Evolutionary conservation across 1,140 invertebrate species (phyloP).

Genomic region (Apis cerana): DNA sequence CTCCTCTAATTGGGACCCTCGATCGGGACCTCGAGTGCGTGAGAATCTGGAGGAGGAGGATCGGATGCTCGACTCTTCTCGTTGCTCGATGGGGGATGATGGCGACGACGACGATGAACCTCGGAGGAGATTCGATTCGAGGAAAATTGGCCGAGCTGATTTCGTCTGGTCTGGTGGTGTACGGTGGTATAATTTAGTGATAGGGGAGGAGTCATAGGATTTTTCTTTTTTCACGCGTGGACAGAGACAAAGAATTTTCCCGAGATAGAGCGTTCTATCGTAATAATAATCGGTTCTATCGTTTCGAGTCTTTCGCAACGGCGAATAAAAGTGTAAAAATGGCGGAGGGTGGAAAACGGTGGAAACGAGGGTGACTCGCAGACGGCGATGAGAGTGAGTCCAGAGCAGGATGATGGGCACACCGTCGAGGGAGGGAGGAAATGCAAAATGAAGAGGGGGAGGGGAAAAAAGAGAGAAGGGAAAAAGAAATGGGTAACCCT

Average conservation of each 20-base stretch:
- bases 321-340: neutral
- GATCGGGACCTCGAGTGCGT: conserved; percentile 26
- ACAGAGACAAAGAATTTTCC: too few species aligned
- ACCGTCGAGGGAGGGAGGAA: conserved; percentile 14
- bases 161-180: neutral
- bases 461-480: neutral
- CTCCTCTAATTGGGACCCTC: conserved; percentile 25
- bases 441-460: conserved; percentile 48
- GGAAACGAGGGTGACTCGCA: neutral
- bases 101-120: too few species aligned
- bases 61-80: neutral
- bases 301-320: too few species aligned
- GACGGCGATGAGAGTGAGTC: conserved; percentile 34
- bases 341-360: neutral
- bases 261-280: too few species aligned
- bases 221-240: neutral
- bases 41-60: conserved; percentile 10
- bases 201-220: neutral
- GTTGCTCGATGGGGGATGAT: neutral
- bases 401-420: conserved; percentile 40
- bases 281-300: too few species aligned
- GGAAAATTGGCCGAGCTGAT: neutral
- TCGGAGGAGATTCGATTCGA: neutral
- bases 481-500: conserved; percentile 54
- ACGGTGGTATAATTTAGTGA: too few species aligned